Evolutionary conservation across 1,140 invertebrate genomes (phyloP), one percentile per base, ranked within the genome.

Genomic region (Aphidius ervi): DNA sequence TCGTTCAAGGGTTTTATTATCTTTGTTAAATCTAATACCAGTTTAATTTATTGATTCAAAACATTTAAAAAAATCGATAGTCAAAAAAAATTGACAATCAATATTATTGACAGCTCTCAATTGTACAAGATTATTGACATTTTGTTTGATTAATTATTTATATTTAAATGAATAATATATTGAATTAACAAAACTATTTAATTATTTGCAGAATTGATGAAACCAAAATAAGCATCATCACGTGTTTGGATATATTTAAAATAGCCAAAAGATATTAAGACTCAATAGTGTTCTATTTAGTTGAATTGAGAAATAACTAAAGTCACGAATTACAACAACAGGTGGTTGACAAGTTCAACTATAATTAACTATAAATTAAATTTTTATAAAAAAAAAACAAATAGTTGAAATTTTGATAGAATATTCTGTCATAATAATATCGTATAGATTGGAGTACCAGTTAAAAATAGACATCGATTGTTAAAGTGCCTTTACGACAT

Each of bases 261-360:
- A 31, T 31, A 31, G 23, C 23, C 23, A 31, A 31, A 31, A 31
- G 23, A 2, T 31, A 31, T 31, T 31, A 0, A 31, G 23, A 31
- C 23, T 31, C 23, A 31, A 4, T 31, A 3, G 23, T 31, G 4
- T 31, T 1, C 4, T 31, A 31, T 31, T 31, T 31, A 31, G 23
- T 31, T 31, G 23, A 31, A 31, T 31, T 60, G 59, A 67, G 71
- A 62, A 63, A 67, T 8, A 47, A n/a, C 43, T 64, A 62, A 68
- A 64, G 56, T 52, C 53, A 65, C 58, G 58, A 58, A 63, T 63
- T 49, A 72, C 70, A 75, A 72, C 70, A 75, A 77, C 75, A 75
- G 72, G 74, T 77, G 72, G 74, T 70, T 65, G 56, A 58, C 66
- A 72, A 72, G 69, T 68, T 31, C 23, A 31, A 73, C 72, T 56